Conservation (phyloP, 2,888 invertebrate genomes). For the Xanthorhoe spadicearia region DNA sequence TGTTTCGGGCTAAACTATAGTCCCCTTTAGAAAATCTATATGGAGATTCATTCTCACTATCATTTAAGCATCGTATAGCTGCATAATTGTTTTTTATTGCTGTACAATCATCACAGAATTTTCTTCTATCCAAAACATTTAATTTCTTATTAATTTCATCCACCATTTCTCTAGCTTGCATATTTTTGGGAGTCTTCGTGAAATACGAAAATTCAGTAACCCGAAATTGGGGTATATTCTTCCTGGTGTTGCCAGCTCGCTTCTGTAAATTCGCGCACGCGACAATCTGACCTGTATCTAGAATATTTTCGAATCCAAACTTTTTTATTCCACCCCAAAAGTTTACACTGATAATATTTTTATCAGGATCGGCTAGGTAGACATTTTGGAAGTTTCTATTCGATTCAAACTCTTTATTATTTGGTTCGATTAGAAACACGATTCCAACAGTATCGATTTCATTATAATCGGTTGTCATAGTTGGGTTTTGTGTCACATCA, state of each 20-base stretch:
- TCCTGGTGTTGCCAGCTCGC: slow-evolving; percentile 78
- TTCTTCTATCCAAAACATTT: slow-evolving; percentile 46
- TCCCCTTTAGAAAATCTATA: slow-evolving; percentile 64
- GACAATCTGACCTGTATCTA: slow-evolving; percentile 84
- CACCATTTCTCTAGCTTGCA: slow-evolving; percentile 73
- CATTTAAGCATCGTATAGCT: slow-evolving; percentile 45
- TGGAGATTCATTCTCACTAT: slow-evolving; percentile 67
- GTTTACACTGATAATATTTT: slow-evolving; percentile 80
- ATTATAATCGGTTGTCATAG: slow-evolving; percentile 75
- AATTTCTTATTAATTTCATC: slow-evolving; percentile 70
- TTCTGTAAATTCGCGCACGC: slow-evolving; percentile 87
- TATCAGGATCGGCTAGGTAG: slow-evolving; percentile 84
- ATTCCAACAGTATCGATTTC: slow-evolving; percentile 91
- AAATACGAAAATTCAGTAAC: slow-evolving; percentile 87
- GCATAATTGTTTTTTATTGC: slow-evolving; percentile 62
- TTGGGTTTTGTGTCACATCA: slow-evolving; percentile 65
- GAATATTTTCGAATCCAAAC: slow-evolving; percentile 80
- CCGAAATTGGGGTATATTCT: slow-evolving; percentile 83
- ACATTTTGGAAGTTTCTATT: slow-evolving; percentile 81
- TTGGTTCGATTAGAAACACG: slow-evolving; percentile 84
- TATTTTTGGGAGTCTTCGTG: slow-evolving; percentile 85
- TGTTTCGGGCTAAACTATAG: slow-evolving; percentile 62
- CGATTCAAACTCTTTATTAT: slow-evolving; percentile 68
- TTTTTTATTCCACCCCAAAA: slow-evolving; percentile 84
- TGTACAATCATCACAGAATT: slow-evolving; percentile 66